phyloP scores from a whole-genome alignment of 2,113 vertebrate genomes.

The Harpagus bidentatus region DNA sequence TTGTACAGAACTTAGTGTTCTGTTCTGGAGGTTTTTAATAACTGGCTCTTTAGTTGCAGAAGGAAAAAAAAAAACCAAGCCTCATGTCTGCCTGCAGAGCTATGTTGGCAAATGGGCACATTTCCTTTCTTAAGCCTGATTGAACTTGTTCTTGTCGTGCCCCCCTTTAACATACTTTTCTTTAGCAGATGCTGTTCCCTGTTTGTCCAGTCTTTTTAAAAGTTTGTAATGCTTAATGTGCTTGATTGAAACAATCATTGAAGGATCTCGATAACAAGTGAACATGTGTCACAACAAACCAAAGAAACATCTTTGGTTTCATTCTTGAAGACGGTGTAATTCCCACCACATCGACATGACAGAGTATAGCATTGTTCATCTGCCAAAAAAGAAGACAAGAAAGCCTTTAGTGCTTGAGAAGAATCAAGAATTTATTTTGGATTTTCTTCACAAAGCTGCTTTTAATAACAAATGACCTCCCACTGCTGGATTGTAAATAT shows the following conservation, averaged over 20 bases:
- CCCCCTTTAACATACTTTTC: not conserved
- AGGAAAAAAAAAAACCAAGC: not conserved
- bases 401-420: not conserved
- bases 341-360: constrained; percentile 78
- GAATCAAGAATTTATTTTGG: not conserved
- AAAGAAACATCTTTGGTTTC: constrained; percentile 69
- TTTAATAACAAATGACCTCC: not conserved
- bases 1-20: not conserved
- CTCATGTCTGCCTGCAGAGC: not conserved
- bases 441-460: not conserved
- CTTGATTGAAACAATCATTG: not conserved
- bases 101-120: not conserved
- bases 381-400: constrained; percentile 41
- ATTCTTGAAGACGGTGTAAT: constrained; percentile 65
- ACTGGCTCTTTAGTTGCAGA: not conserved
- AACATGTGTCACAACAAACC: constrained; percentile 78
- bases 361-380: constrained; percentile 69
- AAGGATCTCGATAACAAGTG: constrained; percentile 75
- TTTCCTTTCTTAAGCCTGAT: not conserved
- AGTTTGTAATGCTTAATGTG: not conserved
- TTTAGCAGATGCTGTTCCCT: not conserved
- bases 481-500: not conserved
- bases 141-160: not conserved
- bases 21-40: not conserved
- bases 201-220: not conserved